phyloP scores from a whole-genome alignment of 2,888 invertebrate species.

The Drosophila kambysellisi region DNA sequence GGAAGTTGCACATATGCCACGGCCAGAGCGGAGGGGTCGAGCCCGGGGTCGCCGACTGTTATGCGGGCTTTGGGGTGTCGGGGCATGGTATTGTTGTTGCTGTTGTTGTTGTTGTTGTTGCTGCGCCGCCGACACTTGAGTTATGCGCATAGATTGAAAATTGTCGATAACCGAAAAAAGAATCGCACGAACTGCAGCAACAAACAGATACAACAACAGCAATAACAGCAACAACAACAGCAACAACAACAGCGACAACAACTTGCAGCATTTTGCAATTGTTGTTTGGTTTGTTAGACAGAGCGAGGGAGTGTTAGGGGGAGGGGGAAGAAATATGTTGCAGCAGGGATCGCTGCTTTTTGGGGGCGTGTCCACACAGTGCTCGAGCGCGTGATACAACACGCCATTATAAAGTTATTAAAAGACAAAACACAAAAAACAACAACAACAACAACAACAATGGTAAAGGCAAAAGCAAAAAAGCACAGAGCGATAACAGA shows the following conservation, averaged over 20 bases:
- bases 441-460: constrained; percentile 31
- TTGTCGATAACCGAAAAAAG: constrained; percentile 78
- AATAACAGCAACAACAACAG: constrained; percentile 27
- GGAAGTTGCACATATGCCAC: constrained; percentile 81
- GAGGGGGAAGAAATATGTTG: background rate
- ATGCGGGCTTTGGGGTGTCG: constrained; percentile 71
- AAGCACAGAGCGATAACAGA: constrained; percentile 26
- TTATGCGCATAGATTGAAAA: constrained; percentile 81
- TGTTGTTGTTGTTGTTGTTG: constrained; percentile 41
- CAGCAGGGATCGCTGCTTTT: constrained; percentile 27
- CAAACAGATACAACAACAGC: constrained; percentile 36
- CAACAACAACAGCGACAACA: constrained; percentile 28
- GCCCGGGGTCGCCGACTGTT: constrained; percentile 43
- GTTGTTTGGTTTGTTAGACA: constrained; percentile 46
- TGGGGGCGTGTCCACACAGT: constrained; percentile 71
- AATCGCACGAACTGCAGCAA: constrained; percentile 73
- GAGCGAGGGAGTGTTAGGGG: background rate
- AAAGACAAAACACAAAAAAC: constrained; percentile 62
- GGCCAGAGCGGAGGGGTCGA: background rate
- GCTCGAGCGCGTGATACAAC: constrained; percentile 72
- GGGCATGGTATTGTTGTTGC: constrained; percentile 19
- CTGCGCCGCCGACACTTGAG: constrained; percentile 69
- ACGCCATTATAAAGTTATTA: constrained; percentile 83
- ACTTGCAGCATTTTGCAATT: constrained; percentile 55
- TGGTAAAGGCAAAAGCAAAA: constrained; percentile 52